Evolutionary conservation across 2,797 vertebrate species (phyloP).

Genomic region (Tarsius wallacei): DNA sequence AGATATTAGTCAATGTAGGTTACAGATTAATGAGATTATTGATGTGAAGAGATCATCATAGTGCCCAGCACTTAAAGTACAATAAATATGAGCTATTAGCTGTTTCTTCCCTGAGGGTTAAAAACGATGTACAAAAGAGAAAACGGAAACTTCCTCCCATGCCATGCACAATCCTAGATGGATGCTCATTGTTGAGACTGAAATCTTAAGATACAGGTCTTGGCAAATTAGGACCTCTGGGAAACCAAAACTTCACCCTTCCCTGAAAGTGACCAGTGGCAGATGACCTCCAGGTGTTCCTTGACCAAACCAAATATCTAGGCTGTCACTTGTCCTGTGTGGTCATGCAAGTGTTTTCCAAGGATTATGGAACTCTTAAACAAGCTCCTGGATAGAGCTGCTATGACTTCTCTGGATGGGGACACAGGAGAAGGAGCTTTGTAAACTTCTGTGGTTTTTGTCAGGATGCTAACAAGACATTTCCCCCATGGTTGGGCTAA

Average conservation of each 20-base stretch:
- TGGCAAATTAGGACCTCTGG: not conserved
- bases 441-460: not conserved
- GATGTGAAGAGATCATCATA: not conserved
- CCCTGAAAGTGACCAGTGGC: not conserved
- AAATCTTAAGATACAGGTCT: not conserved
- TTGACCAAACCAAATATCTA: not conserved
- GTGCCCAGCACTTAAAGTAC: not conserved
- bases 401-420: not conserved
- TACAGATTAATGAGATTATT: not conserved
- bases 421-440: not conserved
- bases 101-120: not conserved
- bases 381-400: not conserved
- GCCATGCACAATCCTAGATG: not conserved
- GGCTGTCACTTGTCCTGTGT: not conserved
- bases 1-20: not conserved
- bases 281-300: not conserved
- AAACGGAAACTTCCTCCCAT: not conserved
- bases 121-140: constrained; percentile 3
- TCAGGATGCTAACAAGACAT: not conserved
- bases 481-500: not conserved
- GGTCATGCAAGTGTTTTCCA: not conserved
- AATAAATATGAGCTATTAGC: not conserved
- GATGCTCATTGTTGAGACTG: not conserved
- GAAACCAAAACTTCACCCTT: not conserved
- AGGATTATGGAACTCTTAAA: not conserved